These are phyloP conservation scores for Calameuta idolon DNA, from an alignment of 2,888 invertebrate species.

Conservation along the genomic window DNA sequence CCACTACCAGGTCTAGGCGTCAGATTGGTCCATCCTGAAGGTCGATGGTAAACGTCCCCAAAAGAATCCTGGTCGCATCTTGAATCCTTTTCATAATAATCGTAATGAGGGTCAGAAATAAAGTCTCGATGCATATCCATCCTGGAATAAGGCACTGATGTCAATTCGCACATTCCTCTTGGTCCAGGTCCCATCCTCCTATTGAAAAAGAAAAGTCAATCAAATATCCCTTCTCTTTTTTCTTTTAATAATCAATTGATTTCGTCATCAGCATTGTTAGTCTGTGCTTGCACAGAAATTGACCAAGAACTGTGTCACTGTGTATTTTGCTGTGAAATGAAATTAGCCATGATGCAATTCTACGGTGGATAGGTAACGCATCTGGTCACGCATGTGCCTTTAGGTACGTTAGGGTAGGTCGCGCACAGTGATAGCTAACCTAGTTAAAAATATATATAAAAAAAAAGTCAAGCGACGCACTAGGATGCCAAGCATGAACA, in stretches of 20 bases:
- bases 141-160: slow-evolving; percentile 77
- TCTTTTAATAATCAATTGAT: not conserved
- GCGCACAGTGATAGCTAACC: slow-evolving; percentile 31
- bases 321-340: slow-evolving; percentile 27
- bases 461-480: slow-evolving; percentile 10
- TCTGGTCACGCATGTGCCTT: slow-evolving; percentile 21
- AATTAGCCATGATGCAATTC: slow-evolving; percentile 44
- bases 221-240: not conserved
- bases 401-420: not conserved
- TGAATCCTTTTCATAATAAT: slow-evolving; percentile 83
- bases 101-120: slow-evolving; percentile 78
- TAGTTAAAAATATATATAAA: slow-evolving; percentile 27
- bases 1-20: slow-evolving; percentile 7
- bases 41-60: not conserved
- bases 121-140: slow-evolving; percentile 76
- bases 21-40: slow-evolving; percentile 10
- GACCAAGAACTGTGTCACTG: slow-evolving; percentile 4
- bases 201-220: not conserved
- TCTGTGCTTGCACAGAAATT: not conserved
- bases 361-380: slow-evolving; percentile 31
- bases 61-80: slow-evolving; percentile 68
- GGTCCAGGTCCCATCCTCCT: slow-evolving; percentile 23
- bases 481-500: slow-evolving; percentile 30
- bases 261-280: not conserved
- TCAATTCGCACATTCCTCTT: slow-evolving; percentile 80